Evolutionary conservation across 2,113 vertebrate genomes (phyloP).

Genomic region (Psittacus erithacus): DNA sequence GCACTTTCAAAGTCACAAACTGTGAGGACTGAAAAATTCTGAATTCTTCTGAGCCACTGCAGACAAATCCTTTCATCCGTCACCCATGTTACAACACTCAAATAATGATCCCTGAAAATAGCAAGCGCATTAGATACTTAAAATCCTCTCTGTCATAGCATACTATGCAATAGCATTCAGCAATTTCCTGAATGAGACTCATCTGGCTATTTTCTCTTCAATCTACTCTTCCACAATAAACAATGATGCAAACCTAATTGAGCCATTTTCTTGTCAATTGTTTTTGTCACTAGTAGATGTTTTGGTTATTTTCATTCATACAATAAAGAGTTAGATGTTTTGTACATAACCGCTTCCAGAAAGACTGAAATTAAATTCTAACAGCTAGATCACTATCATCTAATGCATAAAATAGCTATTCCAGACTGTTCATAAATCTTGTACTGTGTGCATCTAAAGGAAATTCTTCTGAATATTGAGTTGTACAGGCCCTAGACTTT

Average conservation of each 20-base stretch:
- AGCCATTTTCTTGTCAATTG: neutral
- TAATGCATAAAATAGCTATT: neutral
- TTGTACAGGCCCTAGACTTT: neutral
- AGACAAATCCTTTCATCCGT: constrained; percentile 74
- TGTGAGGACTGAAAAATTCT: constrained; percentile 78
- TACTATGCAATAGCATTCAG: neutral
- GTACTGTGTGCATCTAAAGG: neutral
- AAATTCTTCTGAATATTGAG: constrained; percentile 9
- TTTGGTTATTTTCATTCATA: constrained; percentile 7
- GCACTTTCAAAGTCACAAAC: constrained; percentile 69
- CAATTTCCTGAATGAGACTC: constrained; percentile 13
- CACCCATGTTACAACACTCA: constrained; percentile 79
- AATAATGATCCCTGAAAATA: constrained; percentile 78
- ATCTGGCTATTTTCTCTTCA: constrained; percentile 21
- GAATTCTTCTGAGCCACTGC: constrained; percentile 82
- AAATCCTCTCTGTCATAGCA: neutral
- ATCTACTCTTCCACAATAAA: constrained; percentile 21
- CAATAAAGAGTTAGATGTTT: constrained; percentile 5
- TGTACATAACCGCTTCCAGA: neutral
- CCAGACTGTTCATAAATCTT: neutral
- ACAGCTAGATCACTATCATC: neutral
- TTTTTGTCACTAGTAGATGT: neutral
- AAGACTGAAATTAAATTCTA: constrained; percentile 20
- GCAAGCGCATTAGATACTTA: neutral
- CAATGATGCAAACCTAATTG: constrained; percentile 5